These are phyloP conservation scores for Acanthosoma haemorrhoidale DNA, from an alignment of 2,888 invertebrate species.

Conservation along the genomic window DNA sequence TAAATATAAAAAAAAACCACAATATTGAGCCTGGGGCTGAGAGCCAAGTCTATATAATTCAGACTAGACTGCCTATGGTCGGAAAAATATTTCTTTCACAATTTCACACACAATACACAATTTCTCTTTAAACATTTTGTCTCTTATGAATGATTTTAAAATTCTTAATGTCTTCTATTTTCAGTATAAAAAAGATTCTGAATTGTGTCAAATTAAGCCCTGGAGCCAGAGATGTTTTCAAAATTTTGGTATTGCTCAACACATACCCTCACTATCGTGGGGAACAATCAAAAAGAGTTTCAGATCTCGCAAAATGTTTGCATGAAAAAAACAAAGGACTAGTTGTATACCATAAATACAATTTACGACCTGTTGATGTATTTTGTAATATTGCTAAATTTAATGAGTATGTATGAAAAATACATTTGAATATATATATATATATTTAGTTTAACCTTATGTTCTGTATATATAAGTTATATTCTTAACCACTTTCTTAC, in stretches of 20 bases:
- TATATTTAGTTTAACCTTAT: too few relatives aligned
- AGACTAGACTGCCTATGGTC: too few relatives aligned
- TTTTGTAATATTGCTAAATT: slow-evolving; percentile 11
- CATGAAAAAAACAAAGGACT: slow-evolving; percentile 18
- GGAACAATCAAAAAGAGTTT: slow-evolving; percentile 17
- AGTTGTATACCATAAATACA: slow-evolving; percentile 16
- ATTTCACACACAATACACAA: background rate
- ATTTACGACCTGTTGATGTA: slow-evolving; percentile 11
- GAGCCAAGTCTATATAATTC: too few relatives aligned
- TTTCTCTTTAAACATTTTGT: background rate
- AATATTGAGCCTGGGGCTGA: too few relatives aligned
- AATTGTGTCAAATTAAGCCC: slow-evolving; percentile 8
- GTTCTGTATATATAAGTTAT: too few relatives aligned
- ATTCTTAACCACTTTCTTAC: too few relatives aligned
- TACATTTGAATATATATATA: too few relatives aligned
- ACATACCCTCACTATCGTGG: slow-evolving; percentile 27
- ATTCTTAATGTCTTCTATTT: background rate
- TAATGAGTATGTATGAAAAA: slow-evolving; percentile 13
- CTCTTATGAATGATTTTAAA: background rate
- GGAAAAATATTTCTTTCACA: background rate
- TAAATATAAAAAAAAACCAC: too few relatives aligned
- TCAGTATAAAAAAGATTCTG: slow-evolving; percentile 7
- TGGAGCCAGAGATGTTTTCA: background rate
- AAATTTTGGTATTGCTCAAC: background rate
- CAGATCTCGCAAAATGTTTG: slow-evolving; percentile 22